Conservation (phyloP, 2,113 vertebrate genomes). For the Lanius collurio region DNA sequence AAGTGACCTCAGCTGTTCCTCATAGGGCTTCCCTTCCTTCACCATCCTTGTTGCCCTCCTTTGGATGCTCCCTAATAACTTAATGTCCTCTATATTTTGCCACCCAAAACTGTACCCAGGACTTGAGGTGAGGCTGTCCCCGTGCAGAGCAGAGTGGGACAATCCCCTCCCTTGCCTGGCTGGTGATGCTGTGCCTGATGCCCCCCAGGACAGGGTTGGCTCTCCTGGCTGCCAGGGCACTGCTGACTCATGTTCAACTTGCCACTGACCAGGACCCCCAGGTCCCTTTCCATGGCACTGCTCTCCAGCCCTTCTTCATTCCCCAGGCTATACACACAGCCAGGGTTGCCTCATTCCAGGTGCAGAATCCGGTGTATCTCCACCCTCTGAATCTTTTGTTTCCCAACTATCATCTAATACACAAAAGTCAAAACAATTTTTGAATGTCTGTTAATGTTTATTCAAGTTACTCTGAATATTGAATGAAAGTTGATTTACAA, state of each 20-base stretch:
- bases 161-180: rapidly evolving
- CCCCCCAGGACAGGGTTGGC: rapidly evolving
- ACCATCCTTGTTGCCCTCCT: background rate
- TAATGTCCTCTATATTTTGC: background rate
- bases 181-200: rapidly evolving
- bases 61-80: background rate
- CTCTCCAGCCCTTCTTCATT: background rate
- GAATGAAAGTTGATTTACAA: background rate
- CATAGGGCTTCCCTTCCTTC: background rate
- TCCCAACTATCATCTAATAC: background rate
- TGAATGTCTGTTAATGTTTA: background rate
- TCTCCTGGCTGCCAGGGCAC: background rate
- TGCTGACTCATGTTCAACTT: background rate
- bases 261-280: no score
- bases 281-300: rapidly evolving
- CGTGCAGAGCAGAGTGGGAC: background rate
- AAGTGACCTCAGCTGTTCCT: background rate
- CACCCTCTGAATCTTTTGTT: background rate
- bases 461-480: background rate
- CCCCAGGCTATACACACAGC: background rate
- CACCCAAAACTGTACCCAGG: rapidly evolving
- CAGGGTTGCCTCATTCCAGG: background rate
- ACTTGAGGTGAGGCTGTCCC: rapidly evolving
- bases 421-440: background rate
- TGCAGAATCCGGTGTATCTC: background rate